Evolutionary conservation across 2,113 vertebrate species (phyloP), one percentile per base, ranked within the genome.

Genomic region (Scalopus aquaticus): DNA sequence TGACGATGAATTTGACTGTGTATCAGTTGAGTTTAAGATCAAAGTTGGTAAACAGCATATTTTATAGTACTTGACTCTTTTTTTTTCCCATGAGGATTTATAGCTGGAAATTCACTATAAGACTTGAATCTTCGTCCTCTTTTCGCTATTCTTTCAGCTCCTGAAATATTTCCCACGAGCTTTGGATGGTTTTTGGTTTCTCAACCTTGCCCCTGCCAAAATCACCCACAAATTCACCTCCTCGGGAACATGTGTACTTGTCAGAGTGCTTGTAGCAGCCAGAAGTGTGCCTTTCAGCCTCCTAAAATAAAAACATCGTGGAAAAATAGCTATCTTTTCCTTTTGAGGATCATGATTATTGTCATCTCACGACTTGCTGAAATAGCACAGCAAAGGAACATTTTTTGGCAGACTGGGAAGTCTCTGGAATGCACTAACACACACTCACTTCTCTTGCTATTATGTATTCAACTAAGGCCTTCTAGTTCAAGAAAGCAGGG

Each of bases 301-400:
- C 73, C 77, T 46, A 93, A 90, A 95, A 95, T 88, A 94, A 93
- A 85, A 95, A 90, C 46, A 49, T 28, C 44, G 15, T 35, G 85
- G 94, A 54, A 87, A 73, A 94, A 92, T 32, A 86, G 42, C 88
- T 90, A 4, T 95, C 83, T 97, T 95, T 94, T 91, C 88, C 77
- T 93, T 96, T 88, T 95, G 96, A 89, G 77, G 93, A 85, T 92
- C 81, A 92, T 39, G 96, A 95, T 79, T 88, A 46, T 90, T 73
- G 93, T 92, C 96, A 96, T 16, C 88, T 95, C 92, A 97, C 93
- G 82, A 97, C 95, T 97, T 95, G 97, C 91, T 91, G 74, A 96
- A 97, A 85, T 73, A 92, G 67, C 82, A 74, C 49, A 72, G 89
- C 13, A 16, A 51, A 92, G 69, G 54, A 73, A 62, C 76, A 49